A percentile compares a stretch with the other conserved stretches of the same genome.
Evolutionary conservation across 2,113 vertebrate species (phyloP).

Genomic region (Hydropotes inermis): DNA sequence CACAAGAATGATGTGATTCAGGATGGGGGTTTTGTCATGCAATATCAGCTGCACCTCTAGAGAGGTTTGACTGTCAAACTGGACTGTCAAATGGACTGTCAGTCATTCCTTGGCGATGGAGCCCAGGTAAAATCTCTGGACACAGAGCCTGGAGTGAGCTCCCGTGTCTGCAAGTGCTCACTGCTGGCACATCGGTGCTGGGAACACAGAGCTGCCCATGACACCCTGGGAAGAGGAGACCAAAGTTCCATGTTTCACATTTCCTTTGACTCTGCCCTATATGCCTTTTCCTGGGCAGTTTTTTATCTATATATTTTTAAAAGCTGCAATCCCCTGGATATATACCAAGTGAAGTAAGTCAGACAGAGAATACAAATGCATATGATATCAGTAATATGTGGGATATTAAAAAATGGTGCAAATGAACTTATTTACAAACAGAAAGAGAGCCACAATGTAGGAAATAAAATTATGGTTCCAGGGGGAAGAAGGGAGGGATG

Average conservation of each 20-base stretch:
- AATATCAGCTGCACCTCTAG: not conserved
- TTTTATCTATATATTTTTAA: not conserved
- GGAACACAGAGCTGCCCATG: not conserved
- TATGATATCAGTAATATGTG: not conserved
- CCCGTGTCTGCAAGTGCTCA: not conserved
- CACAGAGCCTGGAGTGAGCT: not conserved
- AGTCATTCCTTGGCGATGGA: not conserved
- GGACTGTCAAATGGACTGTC: too few species aligned
- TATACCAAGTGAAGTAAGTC: not conserved
- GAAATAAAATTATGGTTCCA: not conserved
- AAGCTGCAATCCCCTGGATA: not conserved
- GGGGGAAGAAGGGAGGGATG: not conserved
- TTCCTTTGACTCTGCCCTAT: not conserved
- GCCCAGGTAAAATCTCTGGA: not conserved
- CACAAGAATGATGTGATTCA: not conserved
- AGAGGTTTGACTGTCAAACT: too few species aligned
- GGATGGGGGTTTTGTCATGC: not conserved
- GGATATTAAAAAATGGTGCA: not conserved
- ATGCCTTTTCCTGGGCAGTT: not conserved
- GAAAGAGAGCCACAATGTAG: not conserved
- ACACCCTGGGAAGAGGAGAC: not conserved
- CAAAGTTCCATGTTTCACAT: not conserved
- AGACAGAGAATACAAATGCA: not conserved
- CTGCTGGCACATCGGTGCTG: accelerated
- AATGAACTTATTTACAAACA: not conserved